These are phyloP conservation scores for Patella vulgata DNA, from an alignment of 1,140 invertebrate species.

Conservation along the genomic window DNA sequence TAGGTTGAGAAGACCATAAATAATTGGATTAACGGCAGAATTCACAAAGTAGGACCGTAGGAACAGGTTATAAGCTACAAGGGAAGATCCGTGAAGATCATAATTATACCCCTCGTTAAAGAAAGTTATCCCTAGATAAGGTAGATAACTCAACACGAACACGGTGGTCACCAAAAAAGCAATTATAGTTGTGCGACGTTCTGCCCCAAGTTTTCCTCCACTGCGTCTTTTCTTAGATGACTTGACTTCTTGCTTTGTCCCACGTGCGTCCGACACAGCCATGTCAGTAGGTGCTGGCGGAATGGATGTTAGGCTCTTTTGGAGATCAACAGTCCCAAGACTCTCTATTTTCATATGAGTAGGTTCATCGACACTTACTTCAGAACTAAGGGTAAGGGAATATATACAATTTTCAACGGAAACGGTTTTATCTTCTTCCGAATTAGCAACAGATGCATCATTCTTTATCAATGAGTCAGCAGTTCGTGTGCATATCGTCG, in stretches of 20 bases:
- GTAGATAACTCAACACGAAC: constrained; percentile 16
- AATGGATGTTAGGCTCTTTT: background rate
- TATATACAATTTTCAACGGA: too few relatives aligned
- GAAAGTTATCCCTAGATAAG: constrained; percentile 12
- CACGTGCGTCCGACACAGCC: background rate
- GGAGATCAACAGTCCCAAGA: background rate
- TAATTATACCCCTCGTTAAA: too few relatives aligned
- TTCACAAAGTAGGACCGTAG: constrained; percentile 24
- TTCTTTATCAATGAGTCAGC: too few relatives aligned
- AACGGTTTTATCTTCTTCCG: too few relatives aligned
- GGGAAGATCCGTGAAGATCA: background rate
- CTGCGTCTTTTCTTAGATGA: constrained; percentile 5
- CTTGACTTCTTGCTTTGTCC: background rate
- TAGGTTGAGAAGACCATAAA: constrained; percentile 28
- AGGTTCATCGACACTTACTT: background rate
- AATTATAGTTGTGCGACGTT: too few relatives aligned
- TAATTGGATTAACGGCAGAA: constrained; percentile 26
- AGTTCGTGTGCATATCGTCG: background rate
- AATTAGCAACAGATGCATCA: too few relatives aligned
- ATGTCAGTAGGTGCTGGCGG: too few relatives aligned
- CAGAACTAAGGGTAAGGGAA: background rate
- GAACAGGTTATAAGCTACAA: constrained; percentile 9
- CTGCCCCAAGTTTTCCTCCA: too few relatives aligned
- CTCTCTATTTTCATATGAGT: background rate
- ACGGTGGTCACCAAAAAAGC: constrained; percentile 19